Percentiles rank a stretch among this genome's conserved stretches.
Conservation (phyloP, 2,888 invertebrate genomes). For the Ryuthela nishihirai region DNA sequence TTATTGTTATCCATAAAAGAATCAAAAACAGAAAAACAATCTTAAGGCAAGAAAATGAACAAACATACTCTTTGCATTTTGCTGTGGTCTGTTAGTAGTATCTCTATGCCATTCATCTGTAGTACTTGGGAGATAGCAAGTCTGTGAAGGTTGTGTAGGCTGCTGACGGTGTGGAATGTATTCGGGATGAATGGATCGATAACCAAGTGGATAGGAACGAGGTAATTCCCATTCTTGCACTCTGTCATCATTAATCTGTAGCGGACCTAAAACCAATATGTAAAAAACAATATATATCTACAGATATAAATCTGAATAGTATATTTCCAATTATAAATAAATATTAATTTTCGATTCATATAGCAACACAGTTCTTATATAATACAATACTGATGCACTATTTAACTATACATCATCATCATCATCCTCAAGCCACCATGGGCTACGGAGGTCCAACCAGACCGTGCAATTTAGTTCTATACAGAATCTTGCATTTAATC, state of each 20-base stretch:
- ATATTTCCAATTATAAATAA: not conserved
- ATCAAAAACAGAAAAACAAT: too few relatives aligned
- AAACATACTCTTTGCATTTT: conserved; percentile 24
- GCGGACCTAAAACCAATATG: conserved; percentile 12
- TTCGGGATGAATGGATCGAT: conserved; percentile 29
- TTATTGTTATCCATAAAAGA: too few relatives aligned
- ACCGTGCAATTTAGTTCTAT: too few relatives aligned
- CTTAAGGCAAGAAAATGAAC: too few relatives aligned
- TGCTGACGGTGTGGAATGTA: conserved; percentile 26
- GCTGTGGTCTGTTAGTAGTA: conserved; percentile 9
- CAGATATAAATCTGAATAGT: not conserved
- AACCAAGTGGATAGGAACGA: conserved; percentile 31
- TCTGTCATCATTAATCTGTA: conserved; percentile 31
- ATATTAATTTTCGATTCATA: not conserved
- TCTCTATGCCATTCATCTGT: conserved; percentile 28
- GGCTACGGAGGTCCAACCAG: too few relatives aligned
- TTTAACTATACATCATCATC: too few relatives aligned
- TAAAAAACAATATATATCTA: not conserved
- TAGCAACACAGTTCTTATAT: not conserved
- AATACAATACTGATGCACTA: not conserved
- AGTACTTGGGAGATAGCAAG: conserved; percentile 28
- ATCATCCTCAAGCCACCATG: too few relatives aligned
- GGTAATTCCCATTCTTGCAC: conserved; percentile 32
- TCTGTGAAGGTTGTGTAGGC: conserved; percentile 21
- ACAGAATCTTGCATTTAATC: too few relatives aligned